Conservation (phyloP, 2,113 vertebrate genomes). For the Sardina pilchardus region DNA sequence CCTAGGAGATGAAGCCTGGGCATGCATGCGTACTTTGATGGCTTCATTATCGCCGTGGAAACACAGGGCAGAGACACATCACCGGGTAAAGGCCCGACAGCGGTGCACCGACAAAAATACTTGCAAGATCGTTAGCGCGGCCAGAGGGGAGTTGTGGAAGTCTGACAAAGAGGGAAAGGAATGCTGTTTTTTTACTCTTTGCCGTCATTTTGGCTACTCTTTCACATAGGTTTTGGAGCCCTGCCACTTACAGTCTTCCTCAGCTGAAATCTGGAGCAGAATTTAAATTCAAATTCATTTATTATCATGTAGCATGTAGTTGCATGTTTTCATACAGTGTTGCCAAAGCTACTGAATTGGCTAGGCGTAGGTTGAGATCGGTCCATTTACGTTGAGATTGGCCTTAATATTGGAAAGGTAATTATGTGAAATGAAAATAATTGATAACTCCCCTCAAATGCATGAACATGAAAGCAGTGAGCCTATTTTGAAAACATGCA, state of each 20-base stretch:
- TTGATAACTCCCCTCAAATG: too few relatives aligned
- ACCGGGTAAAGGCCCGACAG: conserved; percentile 46
- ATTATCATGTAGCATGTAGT: background rate
- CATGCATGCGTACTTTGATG: conserved; percentile 71
- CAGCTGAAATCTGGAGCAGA: background rate
- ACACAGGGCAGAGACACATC: conserved; percentile 49
- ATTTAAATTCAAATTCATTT: background rate
- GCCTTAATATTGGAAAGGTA: too few relatives aligned
- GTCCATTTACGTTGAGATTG: too few relatives aligned
- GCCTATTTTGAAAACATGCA: too few relatives aligned
- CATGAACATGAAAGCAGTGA: too few relatives aligned
- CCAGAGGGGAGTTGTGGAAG: conserved; percentile 7
- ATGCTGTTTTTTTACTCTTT: background rate
- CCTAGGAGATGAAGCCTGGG: conserved; percentile 70
- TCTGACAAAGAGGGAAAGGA: background rate
- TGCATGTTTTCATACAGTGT: too few relatives aligned
- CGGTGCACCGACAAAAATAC: conserved; percentile 46
- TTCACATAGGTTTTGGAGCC: background rate
- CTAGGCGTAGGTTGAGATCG: too few relatives aligned
- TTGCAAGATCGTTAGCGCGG: conserved; percentile 16
- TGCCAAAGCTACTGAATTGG: too few relatives aligned
- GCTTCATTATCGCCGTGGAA: conserved; percentile 76
- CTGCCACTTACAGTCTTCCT: background rate
- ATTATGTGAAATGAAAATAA: too few relatives aligned
- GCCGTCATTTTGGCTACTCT: background rate